These are phyloP conservation scores for Chymomyza procnemis DNA, from an alignment of 2,888 invertebrate genomes.

Conservation along the genomic window DNA sequence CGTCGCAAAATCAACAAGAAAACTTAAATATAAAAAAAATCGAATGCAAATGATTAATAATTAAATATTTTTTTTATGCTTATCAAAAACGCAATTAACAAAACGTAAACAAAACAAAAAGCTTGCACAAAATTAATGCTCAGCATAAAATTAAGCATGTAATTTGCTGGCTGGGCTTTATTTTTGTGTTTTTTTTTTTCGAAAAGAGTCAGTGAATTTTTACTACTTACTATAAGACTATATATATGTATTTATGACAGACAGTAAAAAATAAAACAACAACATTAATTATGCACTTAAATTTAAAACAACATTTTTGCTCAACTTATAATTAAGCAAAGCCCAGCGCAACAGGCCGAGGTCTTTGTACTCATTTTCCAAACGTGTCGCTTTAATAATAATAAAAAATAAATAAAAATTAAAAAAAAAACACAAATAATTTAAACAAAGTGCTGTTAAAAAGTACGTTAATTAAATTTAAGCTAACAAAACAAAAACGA, in stretches of 20 bases:
- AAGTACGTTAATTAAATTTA: slow-evolving; percentile 54
- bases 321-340: slow-evolving; percentile 37
- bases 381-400: slow-evolving; percentile 43
- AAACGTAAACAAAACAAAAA: slow-evolving; percentile 17
- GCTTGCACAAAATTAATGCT: slow-evolving; percentile 17
- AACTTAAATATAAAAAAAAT: slow-evolving; percentile 23
- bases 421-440: neutral
- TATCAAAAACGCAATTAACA: slow-evolving; percentile 38
- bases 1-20: slow-evolving; percentile 19
- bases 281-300: slow-evolving; percentile 26
- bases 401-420: slow-evolving; percentile 8
- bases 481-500: slow-evolving; percentile 17
- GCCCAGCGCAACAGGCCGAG: slow-evolving; percentile 14
- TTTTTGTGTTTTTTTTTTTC: too few species aligned
- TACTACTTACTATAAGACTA: too few species aligned
- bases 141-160: slow-evolving; percentile 16
- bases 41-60: slow-evolving; percentile 66
- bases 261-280: neutral
- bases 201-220: too few species aligned
- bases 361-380: slow-evolving; percentile 29
- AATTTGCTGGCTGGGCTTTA: neutral
- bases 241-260: neutral
- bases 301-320: neutral
- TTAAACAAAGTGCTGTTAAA: slow-evolving; percentile 32
- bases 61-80: slow-evolving; percentile 71